Conservation (phyloP, 2,888 invertebrate genomes). For the Dichetophora obliterata region DNA sequence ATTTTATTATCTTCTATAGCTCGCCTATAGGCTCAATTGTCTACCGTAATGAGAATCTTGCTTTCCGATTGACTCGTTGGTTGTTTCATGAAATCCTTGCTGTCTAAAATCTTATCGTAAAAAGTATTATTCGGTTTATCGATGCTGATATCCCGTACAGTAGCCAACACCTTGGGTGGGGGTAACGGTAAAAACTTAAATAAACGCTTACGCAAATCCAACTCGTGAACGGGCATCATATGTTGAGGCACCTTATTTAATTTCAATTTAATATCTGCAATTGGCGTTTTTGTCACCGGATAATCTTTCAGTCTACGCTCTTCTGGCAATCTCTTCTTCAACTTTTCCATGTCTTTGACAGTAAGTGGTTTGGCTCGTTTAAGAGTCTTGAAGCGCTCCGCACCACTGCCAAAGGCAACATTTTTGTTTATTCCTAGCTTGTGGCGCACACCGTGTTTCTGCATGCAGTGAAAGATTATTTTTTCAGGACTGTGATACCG, state of each 20-base stretch:
- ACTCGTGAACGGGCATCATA: constrained; percentile 51
- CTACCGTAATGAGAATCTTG: too few relatives aligned
- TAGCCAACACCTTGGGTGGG: constrained; percentile 57
- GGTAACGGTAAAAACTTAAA: constrained; percentile 65
- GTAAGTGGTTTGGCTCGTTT: constrained; percentile 54
- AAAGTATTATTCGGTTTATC: too few relatives aligned
- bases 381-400: constrained; percentile 60
- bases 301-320: constrained; percentile 56
- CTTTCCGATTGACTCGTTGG: too few relatives aligned
- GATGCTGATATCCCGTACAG: too few relatives aligned
- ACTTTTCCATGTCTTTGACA: constrained; percentile 49
- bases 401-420: constrained; percentile 62
- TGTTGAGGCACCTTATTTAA: constrained; percentile 56
- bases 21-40: too few relatives aligned
- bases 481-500: constrained; percentile 30
- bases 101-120: too few relatives aligned
- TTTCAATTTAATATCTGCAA: constrained; percentile 48
- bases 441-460: constrained; percentile 56
- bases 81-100: too few relatives aligned
- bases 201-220: constrained; percentile 58
- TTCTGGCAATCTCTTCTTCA: constrained; percentile 51
- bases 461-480: constrained; percentile 59
- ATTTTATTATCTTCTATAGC: too few relatives aligned
- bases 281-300: constrained; percentile 47
- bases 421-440: constrained; percentile 63